Base-by-base conservation (phyloP, 2,113 vertebrate genomes). In the Elgaria multicarinata region DNA sequence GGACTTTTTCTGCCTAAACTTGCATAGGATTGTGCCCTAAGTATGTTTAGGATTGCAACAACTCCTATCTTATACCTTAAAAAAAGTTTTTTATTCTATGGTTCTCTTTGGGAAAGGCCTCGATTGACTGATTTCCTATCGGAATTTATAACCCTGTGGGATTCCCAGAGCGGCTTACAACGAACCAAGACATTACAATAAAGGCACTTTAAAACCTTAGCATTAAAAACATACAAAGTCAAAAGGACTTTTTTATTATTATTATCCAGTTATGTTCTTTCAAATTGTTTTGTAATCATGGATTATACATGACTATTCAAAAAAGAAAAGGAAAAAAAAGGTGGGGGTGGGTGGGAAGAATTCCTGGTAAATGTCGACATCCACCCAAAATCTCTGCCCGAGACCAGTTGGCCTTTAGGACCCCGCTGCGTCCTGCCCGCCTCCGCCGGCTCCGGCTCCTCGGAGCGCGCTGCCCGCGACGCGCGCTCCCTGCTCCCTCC, bases 391-490 rank as follows among this genome's bases (percentile, higher is more conserved):
- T 67, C 3, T 64, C 20, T 46, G 7, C 53, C 20, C 6, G 12
- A 22, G 74, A 62, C 39, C 9, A 24, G 83, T 71, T 20, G 74
- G 62, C n/a, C 88, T 89, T 69, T 95, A 93, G 95, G 94, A 94
- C 95, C 95, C 72, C 26, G 92, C 16, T 62, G 74, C 0, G 12
- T 66, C 58, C 75, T 24, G 67, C 87, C 87, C 39, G 20, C 53
- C 79, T 16, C 55, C 66, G 28, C 36, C 6, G 3, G 12, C 64
- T 12, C 33, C 9, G 3, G 6, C 39, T 31, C 85, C 76, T 77
- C 6, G 28, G 39, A 66, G 39, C 55, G 31, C 85, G 55, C 58
- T 22, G 18, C 39, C n/a, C 2, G 33, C 26, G 16, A 42, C 86
- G 28, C 62, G 1, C 86, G 50, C 62, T 72, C 76, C 77, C n/a